Evolutionary conservation across 2,888 invertebrate species (phyloP), one percentile per base, ranked within the genome.

Genomic region (Dendrolimus pini): DNA sequence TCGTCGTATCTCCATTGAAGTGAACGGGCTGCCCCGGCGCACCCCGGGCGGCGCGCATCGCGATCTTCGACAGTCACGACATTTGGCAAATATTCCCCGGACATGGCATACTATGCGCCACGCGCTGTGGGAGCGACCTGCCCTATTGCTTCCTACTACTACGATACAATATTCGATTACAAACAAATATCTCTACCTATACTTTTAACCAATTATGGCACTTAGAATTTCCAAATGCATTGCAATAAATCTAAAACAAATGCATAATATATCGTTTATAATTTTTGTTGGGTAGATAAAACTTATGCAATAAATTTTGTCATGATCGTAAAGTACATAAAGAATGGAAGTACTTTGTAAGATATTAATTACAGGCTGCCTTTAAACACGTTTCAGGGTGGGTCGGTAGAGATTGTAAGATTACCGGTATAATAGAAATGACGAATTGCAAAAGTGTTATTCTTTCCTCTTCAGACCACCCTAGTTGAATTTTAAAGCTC

Each of bases 1-100:
- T 83, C 78, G 81, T 81, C 78, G 82, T 84, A 89, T 86, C 85
- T 83, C 78, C 85, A 85, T 85, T 86, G 84, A 83, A 77, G 72
- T 71, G 67, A 71, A 69, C 74, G 68, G 75, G 76, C 75, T 71
- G 78, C 77, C 70, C 77, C 67, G 77, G 82, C 80, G 84, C 86
- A 83, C 85, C 84, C 83, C 83, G 78, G 87, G 87, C 85, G 82
- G 85, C 82, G 83, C 83, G 70, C 84, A 89, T 89, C 89, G 85
- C 88, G 89, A 89, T 89, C 85, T 76, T 83, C 83, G 83, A 74
- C 82, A 81, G 89, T 90, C 89, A 90, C 89, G 89, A 90, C 89
- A 81, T 84, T 87, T 87, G 85, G 89, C 86, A 84, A 89, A 88
- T 87, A 88, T 89, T 88, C 81, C 77, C 80, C 79, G 77, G 82